A percentile compares a stretch with the other conserved stretches of the same genome.
These are phyloP conservation scores for Chironomus striatipennis DNA, from an alignment of 1,140 invertebrate genomes.

Conservation along the genomic window DNA sequence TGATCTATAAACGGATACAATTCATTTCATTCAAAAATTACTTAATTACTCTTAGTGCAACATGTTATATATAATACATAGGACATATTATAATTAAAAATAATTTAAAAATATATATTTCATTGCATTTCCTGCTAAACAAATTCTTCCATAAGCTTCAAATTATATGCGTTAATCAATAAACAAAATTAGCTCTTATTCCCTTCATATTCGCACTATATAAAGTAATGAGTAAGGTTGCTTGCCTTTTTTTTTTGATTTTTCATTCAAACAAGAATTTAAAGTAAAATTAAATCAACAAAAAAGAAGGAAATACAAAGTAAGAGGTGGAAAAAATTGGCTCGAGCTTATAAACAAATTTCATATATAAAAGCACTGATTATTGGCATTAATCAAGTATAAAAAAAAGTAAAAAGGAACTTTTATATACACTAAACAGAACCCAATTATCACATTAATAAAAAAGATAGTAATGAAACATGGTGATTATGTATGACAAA, in stretches of 20 bases:
- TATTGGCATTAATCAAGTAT: slow-evolving; percentile 11
- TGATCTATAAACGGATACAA: background rate
- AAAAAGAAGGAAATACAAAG: background rate
- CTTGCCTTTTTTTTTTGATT: background rate
- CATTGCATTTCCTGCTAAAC: background rate
- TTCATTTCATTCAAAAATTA: background rate
- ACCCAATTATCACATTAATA: background rate
- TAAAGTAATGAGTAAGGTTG: too few species aligned
- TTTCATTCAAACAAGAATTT: background rate
- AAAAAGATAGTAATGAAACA: background rate
- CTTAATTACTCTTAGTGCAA: slow-evolving; percentile 2
- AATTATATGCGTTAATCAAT: background rate
- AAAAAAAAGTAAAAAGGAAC: background rate
- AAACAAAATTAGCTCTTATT: background rate
- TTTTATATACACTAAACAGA: slow-evolving; percentile 8
- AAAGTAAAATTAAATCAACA: background rate
- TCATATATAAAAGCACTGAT: background rate
- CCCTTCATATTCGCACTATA: too few species aligned
- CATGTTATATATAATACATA: background rate
- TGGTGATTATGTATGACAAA: too few species aligned
- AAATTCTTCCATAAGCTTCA: slow-evolving; percentile 7
- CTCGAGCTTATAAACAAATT: slow-evolving; percentile 13
- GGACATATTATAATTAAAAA: background rate
- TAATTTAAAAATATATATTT: background rate
- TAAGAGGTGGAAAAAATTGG: background rate